phyloP scores from a whole-genome alignment of 2,797 vertebrate species.

The Sternotherus odoratus region DNA sequence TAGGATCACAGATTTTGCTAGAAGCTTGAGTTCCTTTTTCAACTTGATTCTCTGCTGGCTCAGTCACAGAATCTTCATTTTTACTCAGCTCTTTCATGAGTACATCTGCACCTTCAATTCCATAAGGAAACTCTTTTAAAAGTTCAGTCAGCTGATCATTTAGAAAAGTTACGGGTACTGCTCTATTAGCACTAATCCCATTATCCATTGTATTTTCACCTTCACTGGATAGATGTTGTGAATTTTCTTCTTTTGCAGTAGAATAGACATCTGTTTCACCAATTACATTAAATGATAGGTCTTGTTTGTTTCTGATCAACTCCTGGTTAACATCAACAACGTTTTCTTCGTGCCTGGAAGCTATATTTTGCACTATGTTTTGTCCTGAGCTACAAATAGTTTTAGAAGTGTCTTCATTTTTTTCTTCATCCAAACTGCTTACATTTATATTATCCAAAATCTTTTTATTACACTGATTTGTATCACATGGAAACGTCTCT shows the following conservation, averaged over 20 bases:
- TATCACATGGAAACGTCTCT: neutral
- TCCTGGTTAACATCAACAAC: neutral
- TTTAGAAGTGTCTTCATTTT: neutral
- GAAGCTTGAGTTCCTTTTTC: constrained; percentile 15
- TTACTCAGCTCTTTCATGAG: constrained; percentile 6
- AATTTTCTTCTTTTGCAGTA: neutral
- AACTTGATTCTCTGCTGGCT: neutral
- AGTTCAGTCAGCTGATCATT: constrained; percentile 81
- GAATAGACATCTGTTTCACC: neutral
- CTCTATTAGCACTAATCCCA: neutral
- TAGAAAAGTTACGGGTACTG: constrained; percentile 32
- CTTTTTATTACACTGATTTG: neutral
- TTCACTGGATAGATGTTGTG: neutral
- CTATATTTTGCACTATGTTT: neutral
- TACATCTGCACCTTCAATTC: constrained; percentile 73
- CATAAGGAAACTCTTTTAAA: constrained; percentile 81
- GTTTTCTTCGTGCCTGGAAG: constrained; percentile 18
- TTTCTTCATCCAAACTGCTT: neutral
- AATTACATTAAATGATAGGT: rapidly evolving
- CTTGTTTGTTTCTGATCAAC: constrained; percentile 15
- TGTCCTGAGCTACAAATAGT: constrained; percentile 8
- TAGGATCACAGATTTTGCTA: constrained; percentile 8
- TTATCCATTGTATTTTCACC: neutral
- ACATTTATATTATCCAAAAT: neutral
- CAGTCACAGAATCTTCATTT: constrained; percentile 4